Conservation (phyloP, 2,113 vertebrate genomes). For the Thalassoma bifasciatum region DNA sequence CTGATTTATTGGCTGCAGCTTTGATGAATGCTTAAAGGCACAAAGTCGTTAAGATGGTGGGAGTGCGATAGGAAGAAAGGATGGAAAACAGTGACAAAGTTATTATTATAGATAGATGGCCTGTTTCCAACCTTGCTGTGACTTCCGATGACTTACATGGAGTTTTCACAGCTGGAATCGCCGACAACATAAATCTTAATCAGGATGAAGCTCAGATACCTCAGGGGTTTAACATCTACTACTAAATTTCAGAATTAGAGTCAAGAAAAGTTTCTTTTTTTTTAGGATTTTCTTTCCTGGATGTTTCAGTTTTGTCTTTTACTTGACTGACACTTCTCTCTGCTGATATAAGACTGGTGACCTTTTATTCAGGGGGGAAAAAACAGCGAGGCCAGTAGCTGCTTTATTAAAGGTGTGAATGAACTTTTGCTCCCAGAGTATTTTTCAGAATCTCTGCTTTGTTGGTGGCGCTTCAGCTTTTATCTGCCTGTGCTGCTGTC, state of each 20-base stretch:
- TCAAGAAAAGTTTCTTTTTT: not conserved
- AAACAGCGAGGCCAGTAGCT: too few relatives aligned
- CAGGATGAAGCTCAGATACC: slow-evolving; percentile 5
- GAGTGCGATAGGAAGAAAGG: slow-evolving; percentile 54
- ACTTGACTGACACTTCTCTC: too few relatives aligned
- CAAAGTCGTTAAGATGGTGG: slow-evolving; percentile 70
- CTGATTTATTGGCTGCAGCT: slow-evolving; percentile 69
- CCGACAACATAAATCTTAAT: slow-evolving; percentile 18
- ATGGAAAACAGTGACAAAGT: slow-evolving; percentile 47
- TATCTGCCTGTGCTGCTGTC: too few relatives aligned
- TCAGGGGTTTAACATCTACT: slow-evolving; percentile 21
- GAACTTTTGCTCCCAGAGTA: too few relatives aligned
- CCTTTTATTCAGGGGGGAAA: too few relatives aligned
- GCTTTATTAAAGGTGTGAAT: too few relatives aligned
- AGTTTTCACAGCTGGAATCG: not conserved
- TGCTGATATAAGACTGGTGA: too few relatives aligned
- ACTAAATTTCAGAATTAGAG: slow-evolving; percentile 11
- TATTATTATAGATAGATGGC: slow-evolving; percentile 49
- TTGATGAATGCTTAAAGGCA: slow-evolving; percentile 73
- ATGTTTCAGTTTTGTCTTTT: too few relatives aligned
- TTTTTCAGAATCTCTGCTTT: too few relatives aligned
- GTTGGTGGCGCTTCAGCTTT: too few relatives aligned
- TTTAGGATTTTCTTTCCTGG: too few relatives aligned
- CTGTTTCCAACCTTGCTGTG: slow-evolving; percentile 49
- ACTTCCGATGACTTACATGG: slow-evolving; percentile 51